These are phyloP conservation scores for Antheraea assamensis DNA, from an alignment of 2,888 invertebrate species.

Conservation along the genomic window DNA sequence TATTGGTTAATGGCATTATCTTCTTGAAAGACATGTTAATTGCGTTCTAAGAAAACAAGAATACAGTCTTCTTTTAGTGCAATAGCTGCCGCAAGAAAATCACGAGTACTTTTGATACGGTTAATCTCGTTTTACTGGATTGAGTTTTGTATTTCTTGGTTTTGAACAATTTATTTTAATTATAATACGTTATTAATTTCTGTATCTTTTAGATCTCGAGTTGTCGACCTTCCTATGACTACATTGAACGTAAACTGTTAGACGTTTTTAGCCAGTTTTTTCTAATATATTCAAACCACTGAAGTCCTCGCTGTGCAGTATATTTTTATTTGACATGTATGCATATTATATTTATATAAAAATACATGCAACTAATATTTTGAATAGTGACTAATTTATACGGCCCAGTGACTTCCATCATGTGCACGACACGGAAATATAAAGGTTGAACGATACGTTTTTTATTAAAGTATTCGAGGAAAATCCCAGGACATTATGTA, in stretches of 20 bases:
- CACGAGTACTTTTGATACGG: not conserved
- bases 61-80: not conserved
- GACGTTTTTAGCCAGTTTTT: not conserved
- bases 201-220: not conserved
- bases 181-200: not conserved
- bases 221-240: not conserved
- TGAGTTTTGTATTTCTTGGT: not conserved
- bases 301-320: not conserved
- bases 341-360: not conserved
- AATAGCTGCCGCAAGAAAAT: not conserved
- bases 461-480: slow-evolving; percentile 13
- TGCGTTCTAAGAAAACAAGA: not conserved
- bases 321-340: not conserved
- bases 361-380: not conserved
- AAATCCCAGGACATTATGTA: slow-evolving; percentile 11
- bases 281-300: not conserved
- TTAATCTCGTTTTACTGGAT: not conserved
- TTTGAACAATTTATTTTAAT: not conserved
- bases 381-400: not conserved
- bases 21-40: not conserved
- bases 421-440: slow-evolving; percentile 6
- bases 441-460: slow-evolving; percentile 7
- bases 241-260: not conserved
- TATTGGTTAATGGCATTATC: not conserved
- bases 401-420: slow-evolving; percentile 8